Percentiles rank a stretch among this genome's conserved stretches.
Conservation (phyloP, 1,140 invertebrate genomes). For the Ostrea edulis region DNA sequence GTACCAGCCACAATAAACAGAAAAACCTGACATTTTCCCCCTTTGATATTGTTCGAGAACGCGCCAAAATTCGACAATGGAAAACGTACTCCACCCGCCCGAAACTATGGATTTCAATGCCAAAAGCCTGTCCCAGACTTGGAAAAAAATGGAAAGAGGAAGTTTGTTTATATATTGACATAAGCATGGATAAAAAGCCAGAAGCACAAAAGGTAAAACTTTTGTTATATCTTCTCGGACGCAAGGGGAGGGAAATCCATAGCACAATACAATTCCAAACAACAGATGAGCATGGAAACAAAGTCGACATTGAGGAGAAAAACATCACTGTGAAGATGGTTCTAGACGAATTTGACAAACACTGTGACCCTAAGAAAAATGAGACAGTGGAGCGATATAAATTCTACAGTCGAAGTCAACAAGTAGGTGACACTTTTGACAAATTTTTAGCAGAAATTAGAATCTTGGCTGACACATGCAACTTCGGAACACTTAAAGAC, state of each 20-base stretch:
- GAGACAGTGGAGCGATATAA: too few relatives aligned
- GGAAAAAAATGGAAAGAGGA: constrained; percentile 48
- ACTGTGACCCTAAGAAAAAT: constrained; percentile 47
- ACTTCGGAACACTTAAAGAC: constrained; percentile 38
- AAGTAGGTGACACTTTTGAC: neutral
- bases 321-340: constrained; percentile 9
- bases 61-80: too few relatives aligned
- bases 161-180: constrained; percentile 19
- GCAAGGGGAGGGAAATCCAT: too few relatives aligned
- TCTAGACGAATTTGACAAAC: constrained; percentile 42
- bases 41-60: too few relatives aligned
- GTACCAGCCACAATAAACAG: too few relatives aligned
- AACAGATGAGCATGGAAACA: constrained; percentile 3
- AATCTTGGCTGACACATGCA: constrained; percentile 36
- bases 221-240: too few relatives aligned
- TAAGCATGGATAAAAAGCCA: constrained; percentile 8
- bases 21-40: too few relatives aligned
- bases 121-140: constrained; percentile 23
- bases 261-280: constrained; percentile 25
- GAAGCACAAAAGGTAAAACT: constrained; percentile 39
- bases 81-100: neutral
- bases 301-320: neutral
- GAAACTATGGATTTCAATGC: constrained; percentile 31
- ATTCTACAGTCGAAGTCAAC: too few relatives aligned
- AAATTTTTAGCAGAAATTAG: constrained; percentile 35